phyloP scores from a whole-genome alignment of 2,113 vertebrate genomes.

The Syngnathus floridae region DNA sequence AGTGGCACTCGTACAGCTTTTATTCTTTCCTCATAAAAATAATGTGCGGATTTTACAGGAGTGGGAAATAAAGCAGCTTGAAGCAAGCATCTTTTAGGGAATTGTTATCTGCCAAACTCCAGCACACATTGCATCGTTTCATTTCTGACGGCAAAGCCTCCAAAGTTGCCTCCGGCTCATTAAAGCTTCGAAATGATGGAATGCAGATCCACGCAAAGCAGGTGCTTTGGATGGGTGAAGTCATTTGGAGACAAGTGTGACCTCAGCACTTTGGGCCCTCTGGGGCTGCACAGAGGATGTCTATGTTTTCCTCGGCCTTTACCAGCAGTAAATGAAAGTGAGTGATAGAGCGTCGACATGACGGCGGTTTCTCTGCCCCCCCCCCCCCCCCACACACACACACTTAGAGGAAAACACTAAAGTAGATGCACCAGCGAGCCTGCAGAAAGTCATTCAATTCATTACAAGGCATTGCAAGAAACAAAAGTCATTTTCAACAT shows the following conservation, averaged over 20 bases:
- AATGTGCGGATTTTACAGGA: no score
- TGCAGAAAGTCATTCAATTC: conserved; percentile 49
- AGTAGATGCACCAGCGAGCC: conserved; percentile 48
- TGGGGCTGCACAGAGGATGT: conserved; percentile 60
- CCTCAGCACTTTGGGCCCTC: conserved; percentile 65
- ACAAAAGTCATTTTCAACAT: neutral
- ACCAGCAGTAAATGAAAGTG: conserved; percentile 50
- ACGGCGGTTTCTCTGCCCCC: conserved; percentile 49
- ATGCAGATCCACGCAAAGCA: conserved; percentile 62
- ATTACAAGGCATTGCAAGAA: conserved; percentile 17
- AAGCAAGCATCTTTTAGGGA: no score
- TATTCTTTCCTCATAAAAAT: no score
- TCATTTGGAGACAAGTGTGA: conserved; percentile 71
- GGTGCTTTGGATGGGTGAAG: conserved; percentile 70
- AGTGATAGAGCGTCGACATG: conserved; percentile 52
- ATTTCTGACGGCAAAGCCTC: conserved; percentile 28
- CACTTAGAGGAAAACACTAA: conserved; percentile 42
- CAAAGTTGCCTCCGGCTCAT: conserved; percentile 55
- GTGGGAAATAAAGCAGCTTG: no score
- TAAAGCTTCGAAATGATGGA: conserved; percentile 61
- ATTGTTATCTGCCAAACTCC: no score
- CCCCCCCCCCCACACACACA: neutral
- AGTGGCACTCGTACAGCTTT: no score
- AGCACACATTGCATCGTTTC: neutral
- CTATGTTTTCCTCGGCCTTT: conserved; percentile 53